phyloP scores from a whole-genome alignment of 2,888 invertebrate species.

The Eristalis pertinax region DNA sequence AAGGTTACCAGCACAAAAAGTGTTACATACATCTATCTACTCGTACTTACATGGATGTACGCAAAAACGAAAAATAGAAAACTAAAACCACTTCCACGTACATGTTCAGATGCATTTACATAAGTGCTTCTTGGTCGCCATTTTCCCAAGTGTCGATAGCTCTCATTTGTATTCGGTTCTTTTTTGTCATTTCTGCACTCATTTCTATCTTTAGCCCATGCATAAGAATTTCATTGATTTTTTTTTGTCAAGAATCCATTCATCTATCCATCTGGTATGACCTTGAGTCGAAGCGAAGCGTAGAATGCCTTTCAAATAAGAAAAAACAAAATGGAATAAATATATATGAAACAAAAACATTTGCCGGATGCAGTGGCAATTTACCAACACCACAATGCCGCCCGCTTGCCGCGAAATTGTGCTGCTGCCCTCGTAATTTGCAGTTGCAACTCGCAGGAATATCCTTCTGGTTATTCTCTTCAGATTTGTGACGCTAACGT shows the following conservation, averaged over 20 bases:
- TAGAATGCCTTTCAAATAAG: constrained; percentile 43
- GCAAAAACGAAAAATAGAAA: neutral
- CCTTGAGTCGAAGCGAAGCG: constrained; percentile 57
- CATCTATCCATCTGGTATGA: constrained; percentile 59
- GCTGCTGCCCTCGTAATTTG: constrained; percentile 53
- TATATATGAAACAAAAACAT: neutral
- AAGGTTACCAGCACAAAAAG: neutral
- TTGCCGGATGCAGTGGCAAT: constrained; percentile 33
- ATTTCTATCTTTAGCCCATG: constrained; percentile 56
- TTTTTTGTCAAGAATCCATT: constrained; percentile 53
- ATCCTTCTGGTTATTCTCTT: constrained; percentile 46
- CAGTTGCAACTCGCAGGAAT: constrained; percentile 52
- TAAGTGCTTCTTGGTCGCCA: constrained; percentile 1
- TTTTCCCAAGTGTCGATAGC: constrained; percentile 52
- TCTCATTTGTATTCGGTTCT: constrained; percentile 30
- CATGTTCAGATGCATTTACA: neutral
- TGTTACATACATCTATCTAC: neutral
- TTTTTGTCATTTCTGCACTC: constrained; percentile 8
- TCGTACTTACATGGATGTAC: too few relatives aligned
- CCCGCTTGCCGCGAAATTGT: constrained; percentile 34
- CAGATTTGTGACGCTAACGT: constrained; percentile 48
- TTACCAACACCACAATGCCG: constrained; percentile 20
- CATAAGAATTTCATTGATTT: constrained; percentile 57
- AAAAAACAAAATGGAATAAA: neutral
- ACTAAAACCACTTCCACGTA: neutral